phyloP scores from a whole-genome alignment of 64 coral and sea anemone species.

The Cladopsammia gracilis region DNA sequence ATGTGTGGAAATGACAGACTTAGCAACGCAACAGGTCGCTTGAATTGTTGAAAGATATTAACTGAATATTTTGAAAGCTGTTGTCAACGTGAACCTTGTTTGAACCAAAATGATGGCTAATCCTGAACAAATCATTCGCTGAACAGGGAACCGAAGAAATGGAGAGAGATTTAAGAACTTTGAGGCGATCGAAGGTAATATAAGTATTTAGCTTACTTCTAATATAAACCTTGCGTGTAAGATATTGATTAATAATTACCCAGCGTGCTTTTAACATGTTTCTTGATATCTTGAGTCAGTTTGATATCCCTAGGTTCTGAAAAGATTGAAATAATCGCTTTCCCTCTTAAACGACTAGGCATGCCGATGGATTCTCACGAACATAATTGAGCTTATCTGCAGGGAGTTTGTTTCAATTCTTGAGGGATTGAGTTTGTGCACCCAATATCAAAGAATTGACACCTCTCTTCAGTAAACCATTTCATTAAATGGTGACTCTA shows the following conservation, averaged over 20 bases:
- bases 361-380: too few relatives aligned
- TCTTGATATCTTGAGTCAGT: background rate
- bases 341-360: too few relatives aligned
- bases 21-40: slow-evolving; percentile 9
- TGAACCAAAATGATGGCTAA: background rate
- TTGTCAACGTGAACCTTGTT: background rate
- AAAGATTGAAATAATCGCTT: too few relatives aligned
- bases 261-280: background rate
- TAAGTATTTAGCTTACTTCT: background rate
- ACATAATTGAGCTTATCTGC: too few relatives aligned
- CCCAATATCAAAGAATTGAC: background rate
- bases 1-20: background rate
- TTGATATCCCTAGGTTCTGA: background rate
- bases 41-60: background rate
- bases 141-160: background rate
- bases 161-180: slow-evolving; percentile 50
- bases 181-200: slow-evolving; percentile 30
- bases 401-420: background rate
- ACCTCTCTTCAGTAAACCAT: slow-evolving; percentile 4
- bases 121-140: background rate
- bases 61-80: too few relatives aligned
- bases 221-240: background rate
- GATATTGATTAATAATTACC: background rate
- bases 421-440: background rate
- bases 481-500: background rate